Percentiles rank a stretch among this genome's conserved stretches.
Conservation (phyloP, 1,140 invertebrate genomes). For the Luehdorfia chinensis region DNA sequence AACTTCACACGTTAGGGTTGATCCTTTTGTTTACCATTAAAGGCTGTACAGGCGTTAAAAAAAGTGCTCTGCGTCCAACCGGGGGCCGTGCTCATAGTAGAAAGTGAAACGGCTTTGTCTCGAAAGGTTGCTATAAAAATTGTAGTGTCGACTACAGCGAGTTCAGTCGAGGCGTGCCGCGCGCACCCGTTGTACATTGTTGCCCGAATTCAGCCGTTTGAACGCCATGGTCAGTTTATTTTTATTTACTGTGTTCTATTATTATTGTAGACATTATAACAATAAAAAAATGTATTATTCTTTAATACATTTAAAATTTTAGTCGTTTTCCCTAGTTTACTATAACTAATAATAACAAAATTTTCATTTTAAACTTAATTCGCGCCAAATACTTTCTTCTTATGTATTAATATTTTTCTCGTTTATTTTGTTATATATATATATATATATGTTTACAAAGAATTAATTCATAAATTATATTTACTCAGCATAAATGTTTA, state of each 20-base stretch:
- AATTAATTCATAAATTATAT: too few species aligned
- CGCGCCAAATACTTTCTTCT: too few species aligned
- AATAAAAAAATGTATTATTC: too few species aligned
- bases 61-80: constrained; percentile 61
- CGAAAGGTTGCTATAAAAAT: constrained; percentile 67
- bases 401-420: too few species aligned
- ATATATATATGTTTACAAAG: too few species aligned
- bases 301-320: too few species aligned
- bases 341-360: too few species aligned
- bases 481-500: too few species aligned
- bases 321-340: too few species aligned
- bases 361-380: too few species aligned
- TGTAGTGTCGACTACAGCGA: constrained; percentile 41
- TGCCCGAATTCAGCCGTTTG: constrained; percentile 22
- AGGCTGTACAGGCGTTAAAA: constrained; percentile 43
- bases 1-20: constrained; percentile 2
- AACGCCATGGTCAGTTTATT: constrained; percentile 61
- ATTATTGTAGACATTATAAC: too few species aligned
- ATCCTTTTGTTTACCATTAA: constrained; percentile 53
- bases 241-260: constrained; percentile 32
- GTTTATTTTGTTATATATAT: too few species aligned
- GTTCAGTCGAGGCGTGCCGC: constrained; percentile 54
- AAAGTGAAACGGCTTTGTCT: constrained; percentile 61
- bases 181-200: constrained; percentile 33
- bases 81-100: constrained; percentile 41